These are phyloP conservation scores for Ptychoptera contaminata DNA, from an alignment of 2,888 invertebrate genomes.

Conservation along the genomic window DNA sequence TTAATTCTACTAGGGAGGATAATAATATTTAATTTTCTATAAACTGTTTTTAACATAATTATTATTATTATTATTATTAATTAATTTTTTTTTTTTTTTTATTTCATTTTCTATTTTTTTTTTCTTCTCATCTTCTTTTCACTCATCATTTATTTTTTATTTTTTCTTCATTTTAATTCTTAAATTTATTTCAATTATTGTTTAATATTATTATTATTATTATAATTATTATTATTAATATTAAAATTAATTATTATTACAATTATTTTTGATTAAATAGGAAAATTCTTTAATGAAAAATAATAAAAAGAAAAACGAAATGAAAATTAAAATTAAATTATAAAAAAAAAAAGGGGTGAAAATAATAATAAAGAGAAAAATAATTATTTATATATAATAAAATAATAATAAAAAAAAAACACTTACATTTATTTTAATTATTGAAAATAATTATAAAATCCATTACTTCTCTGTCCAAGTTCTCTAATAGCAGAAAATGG, in stretches of 20 bases:
- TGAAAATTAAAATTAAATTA: too few relatives aligned
- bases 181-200: slow-evolving; percentile 4
- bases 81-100: slow-evolving; percentile 13
- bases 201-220: slow-evolving; percentile 4
- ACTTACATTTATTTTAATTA: slow-evolving; percentile 17
- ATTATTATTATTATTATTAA: slow-evolving; percentile 8
- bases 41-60: too few relatives aligned
- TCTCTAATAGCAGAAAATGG: slow-evolving; percentile 35
- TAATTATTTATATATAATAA: too few relatives aligned
- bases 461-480: slow-evolving; percentile 32
- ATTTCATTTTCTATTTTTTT: slow-evolving; percentile 12
- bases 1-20: slow-evolving; percentile 7
- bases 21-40: slow-evolving; percentile 11
- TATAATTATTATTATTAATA: neutral
- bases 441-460: slow-evolving; percentile 42
- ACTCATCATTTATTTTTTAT: slow-evolving; percentile 1
- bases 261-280: neutral
- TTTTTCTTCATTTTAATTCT: neutral
- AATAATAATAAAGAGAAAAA: neutral
- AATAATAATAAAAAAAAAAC: too few relatives aligned
- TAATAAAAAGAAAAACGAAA: too few relatives aligned
- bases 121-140: slow-evolving; percentile 1
- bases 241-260: neutral
- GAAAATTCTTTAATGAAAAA: too few relatives aligned
- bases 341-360: too few relatives aligned